Percentiles rank a stretch among this genome's conserved stretches.
phyloP scores from a whole-genome alignment of 2,113 vertebrate species.

The Mirounga angustirostris region DNA sequence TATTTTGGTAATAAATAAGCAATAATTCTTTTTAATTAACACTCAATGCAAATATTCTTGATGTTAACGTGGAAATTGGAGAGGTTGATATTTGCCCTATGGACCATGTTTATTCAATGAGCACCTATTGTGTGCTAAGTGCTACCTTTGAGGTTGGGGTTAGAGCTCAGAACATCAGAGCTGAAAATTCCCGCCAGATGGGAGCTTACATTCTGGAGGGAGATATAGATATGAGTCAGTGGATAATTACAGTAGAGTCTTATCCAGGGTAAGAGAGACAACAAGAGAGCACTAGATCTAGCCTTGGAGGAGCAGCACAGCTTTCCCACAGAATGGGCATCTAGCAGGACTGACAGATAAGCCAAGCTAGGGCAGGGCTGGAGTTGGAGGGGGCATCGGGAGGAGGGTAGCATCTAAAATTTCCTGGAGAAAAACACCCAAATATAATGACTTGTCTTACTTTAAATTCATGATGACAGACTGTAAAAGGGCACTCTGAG shows the following conservation, averaged over 20 bases:
- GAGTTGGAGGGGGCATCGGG: background rate
- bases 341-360: background rate
- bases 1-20: background rate
- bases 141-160: background rate
- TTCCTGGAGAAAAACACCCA: slow-evolving; percentile 5
- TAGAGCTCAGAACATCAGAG: background rate
- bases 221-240: background rate
- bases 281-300: background rate
- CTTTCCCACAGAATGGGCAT: background rate
- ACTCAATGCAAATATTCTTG: background rate
- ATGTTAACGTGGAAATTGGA: background rate
- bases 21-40: background rate
- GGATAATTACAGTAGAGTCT: background rate
- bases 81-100: background rate
- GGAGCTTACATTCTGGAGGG: background rate
- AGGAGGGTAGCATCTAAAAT: background rate
- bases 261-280: background rate
- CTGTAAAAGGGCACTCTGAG: background rate
- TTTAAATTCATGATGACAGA: background rate
- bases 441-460: background rate
- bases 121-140: background rate
- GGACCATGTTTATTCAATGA: background rate
- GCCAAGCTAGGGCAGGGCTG: background rate
- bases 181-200: background rate
- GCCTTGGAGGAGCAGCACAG: background rate